phyloP scores from a whole-genome alignment of 2,797 vertebrate genomes.

The Aselliscus stoliczkanus region DNA sequence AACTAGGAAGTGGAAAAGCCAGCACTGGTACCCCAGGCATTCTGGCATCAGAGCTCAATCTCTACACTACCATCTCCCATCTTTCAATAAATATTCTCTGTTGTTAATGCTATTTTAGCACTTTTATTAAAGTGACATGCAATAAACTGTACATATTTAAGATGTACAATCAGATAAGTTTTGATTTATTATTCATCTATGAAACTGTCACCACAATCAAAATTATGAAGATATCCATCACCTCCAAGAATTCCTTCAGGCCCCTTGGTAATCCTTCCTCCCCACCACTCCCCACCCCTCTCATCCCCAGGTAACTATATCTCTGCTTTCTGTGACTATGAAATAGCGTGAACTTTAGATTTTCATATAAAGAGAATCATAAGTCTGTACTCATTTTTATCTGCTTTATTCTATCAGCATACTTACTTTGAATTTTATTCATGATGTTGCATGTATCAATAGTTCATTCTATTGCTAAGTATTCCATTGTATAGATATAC shows the following conservation, averaged over 20 bases:
- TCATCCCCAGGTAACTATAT: background rate
- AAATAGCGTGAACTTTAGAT: background rate
- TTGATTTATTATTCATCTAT: background rate
- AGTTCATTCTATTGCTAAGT: background rate
- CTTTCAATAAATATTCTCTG: background rate
- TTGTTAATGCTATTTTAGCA: background rate
- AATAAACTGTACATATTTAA: background rate
- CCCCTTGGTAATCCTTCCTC: background rate
- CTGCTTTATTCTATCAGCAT: background rate
- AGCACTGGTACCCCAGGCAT: background rate
- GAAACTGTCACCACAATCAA: background rate
- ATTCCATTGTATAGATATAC: background rate
- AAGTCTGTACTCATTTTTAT: background rate
- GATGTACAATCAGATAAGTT: background rate
- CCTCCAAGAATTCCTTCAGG: background rate
- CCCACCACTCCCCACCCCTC: background rate
- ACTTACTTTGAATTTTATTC: background rate
- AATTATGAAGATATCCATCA: background rate
- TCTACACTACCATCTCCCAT: background rate
- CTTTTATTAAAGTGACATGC: background rate
- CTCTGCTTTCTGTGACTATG: background rate
- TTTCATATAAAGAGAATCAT: background rate
- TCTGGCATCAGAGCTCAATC: background rate
- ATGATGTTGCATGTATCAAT: background rate
- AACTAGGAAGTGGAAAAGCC: background rate